Evolutionary conservation across 2,113 vertebrate genomes (phyloP), one percentile per base, ranked within the genome.

Genomic region (Porphyrio hochstetteri): DNA sequence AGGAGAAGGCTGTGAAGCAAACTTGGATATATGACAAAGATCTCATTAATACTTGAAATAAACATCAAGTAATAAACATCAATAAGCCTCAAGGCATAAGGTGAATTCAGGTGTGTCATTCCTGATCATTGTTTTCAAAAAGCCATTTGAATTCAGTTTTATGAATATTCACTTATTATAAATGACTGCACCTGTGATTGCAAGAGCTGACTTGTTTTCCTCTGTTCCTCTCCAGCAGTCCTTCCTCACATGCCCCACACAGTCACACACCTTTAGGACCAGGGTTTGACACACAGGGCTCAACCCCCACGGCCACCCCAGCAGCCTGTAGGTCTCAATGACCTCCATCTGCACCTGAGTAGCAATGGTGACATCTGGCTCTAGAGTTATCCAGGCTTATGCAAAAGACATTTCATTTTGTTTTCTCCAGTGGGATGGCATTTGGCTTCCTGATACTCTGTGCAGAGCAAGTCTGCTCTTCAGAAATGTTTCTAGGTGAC

Each of bases 1-100:
- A 86, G 46, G 17, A 93, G 11, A 75, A 90, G 19, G 5, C 56
- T 92, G 55, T 16, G 78, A 77, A 81, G 68, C 44, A 86, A 94
- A 21, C 11, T 53, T 44, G 63, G 36, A 69, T 70, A 21, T 9
- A 44, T 13, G 5, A 83, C 15, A 60, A 12, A 57, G 3, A 48
- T 63, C 28, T 74, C 1, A 0, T 63, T 81, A 89, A 50, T 46
- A 13, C 6, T 67, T 20, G 0, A 86, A 81, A 5, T n/a, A 14
- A 70, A 15, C 11, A 50, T 74, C 44, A 78, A 44, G 36, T 81
- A 84, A 63, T 84, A 63, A 77, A 86, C 1, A 1, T 16, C 68
- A 81, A 13, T 59, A 74, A 86, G 11, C n/a, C n/a, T 81, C 38
- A 67, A 70, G 52, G 42, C 42, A 91, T 56, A 46, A 74, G 11